These are phyloP conservation scores for Notamacropus eugenii DNA, from an alignment of 2,797 vertebrate species.

Conservation along the genomic window DNA sequence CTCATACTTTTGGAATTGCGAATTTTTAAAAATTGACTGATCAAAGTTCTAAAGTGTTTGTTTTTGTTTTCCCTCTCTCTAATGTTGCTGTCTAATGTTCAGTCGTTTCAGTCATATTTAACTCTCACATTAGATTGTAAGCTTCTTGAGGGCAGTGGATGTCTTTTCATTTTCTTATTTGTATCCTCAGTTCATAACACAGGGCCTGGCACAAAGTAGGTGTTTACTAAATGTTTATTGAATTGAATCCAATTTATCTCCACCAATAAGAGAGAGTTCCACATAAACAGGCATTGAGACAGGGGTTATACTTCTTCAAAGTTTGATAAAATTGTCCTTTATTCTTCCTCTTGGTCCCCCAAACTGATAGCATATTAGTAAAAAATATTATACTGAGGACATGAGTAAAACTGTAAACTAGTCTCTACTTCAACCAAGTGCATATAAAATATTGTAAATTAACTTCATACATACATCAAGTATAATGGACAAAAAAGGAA, in stretches of 20 bases:
- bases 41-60: background rate
- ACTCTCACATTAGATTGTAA: background rate
- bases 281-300: background rate
- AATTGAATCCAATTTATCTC: background rate
- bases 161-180: background rate
- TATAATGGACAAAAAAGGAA: background rate
- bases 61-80: background rate
- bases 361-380: background rate
- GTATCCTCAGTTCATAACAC: background rate
- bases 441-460: background rate
- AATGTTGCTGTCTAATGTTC: background rate
- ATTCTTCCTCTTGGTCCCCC: background rate
- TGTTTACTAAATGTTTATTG: background rate
- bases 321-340: background rate
- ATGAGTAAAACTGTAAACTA: background rate
- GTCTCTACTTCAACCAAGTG: background rate
- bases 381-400: background rate
- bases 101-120: background rate
- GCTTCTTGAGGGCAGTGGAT: background rate
- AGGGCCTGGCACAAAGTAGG: background rate
- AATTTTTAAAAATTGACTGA: background rate
- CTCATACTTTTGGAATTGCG: background rate
- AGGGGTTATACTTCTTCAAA: constrained; percentile 27
- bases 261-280: background rate
- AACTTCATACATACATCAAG: background rate